Evolutionary conservation across 2,888 invertebrate species (phyloP), one percentile per base, ranked within the genome.

Genomic region (Drosophila rellima): DNA sequence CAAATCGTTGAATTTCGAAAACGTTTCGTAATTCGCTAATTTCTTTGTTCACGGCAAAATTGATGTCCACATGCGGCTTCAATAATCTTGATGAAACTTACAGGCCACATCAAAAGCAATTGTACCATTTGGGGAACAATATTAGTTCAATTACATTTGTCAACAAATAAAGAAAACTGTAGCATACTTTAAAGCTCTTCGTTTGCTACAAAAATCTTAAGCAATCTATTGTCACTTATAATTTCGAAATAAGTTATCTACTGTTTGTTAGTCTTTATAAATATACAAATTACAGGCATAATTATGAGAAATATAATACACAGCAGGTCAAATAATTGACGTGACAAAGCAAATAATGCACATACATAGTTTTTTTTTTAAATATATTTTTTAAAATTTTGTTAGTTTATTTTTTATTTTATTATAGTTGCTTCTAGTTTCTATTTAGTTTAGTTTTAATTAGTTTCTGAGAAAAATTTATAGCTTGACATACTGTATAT

Each of bases 101-200:
- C 69, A 63, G 69, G 64, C 66, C 61, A 70, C 64, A 78, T 66
- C 52, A 59, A 70, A 72, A 62, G 62, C 65, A 78, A 71, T 75
- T 78, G 70, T 64, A 60, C 67, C 78, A 78, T 80, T 78, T 75
- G 52, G 72, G 35, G 54, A 60, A 69, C 65, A 69, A 70, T 70
- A 82, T 80, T 70, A 74, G 78, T 78, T 82, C 75, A 82, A 78
- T 80, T 73, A 66, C 33, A 56, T 51, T 45, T 59, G 42, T 48
- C 62, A 44, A 52, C 47, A 44, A 47, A 50, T 50, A 26, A 45
- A 31, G 62, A 54, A 48, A 42, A 60, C 10, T 51, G 29, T 51
- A 18, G 39, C 40, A 51, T 33, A 40, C 33, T 39, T 33, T 52
- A 35, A 33, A 48, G 47, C 29, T 63, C 13, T 17, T 44, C 51